phyloP scores from a whole-genome alignment of 2,113 vertebrate species.

The Porphyrio hochstetteri region DNA sequence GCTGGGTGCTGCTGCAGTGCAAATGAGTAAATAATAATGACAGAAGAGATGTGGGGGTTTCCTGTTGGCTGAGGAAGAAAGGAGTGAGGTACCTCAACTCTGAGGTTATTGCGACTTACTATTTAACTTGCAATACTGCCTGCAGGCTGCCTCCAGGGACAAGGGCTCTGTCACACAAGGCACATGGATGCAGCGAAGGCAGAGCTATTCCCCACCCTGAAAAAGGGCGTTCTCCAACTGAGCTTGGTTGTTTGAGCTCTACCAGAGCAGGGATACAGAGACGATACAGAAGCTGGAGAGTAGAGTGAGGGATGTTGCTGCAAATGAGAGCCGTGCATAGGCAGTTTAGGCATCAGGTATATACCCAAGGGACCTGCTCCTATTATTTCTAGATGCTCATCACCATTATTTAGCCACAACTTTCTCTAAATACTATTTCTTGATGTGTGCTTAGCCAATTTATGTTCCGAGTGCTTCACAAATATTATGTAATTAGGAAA shows the following conservation, averaged over 20 bases:
- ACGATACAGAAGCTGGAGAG: not conserved
- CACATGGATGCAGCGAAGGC: not conserved
- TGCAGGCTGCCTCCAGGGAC: not conserved
- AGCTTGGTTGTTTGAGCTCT: not conserved
- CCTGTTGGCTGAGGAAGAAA: constrained; percentile 43
- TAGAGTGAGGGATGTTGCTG: not conserved
- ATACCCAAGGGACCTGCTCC: not conserved
- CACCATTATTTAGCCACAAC: not conserved
- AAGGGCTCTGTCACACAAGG: not conserved
- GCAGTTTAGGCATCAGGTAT: not conserved
- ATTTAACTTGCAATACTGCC: not conserved
- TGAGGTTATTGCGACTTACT: not conserved
- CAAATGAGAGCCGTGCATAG: not conserved
- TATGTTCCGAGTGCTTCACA: constrained; percentile 36
- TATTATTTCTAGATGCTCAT: not conserved
- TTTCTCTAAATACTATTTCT: constrained; percentile 18
- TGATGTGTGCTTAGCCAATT: not conserved
- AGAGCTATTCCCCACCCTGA: not conserved
- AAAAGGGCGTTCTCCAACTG: not conserved
- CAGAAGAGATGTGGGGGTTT: not conserved
- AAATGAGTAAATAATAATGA: not conserved
- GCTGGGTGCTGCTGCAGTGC: not conserved
- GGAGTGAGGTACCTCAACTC: not conserved
- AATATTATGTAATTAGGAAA: constrained; percentile 61
- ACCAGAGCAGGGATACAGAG: not conserved